Evolutionary conservation across 2,113 vertebrate species (phyloP).

Genomic region (Leiothrix lutea): DNA sequence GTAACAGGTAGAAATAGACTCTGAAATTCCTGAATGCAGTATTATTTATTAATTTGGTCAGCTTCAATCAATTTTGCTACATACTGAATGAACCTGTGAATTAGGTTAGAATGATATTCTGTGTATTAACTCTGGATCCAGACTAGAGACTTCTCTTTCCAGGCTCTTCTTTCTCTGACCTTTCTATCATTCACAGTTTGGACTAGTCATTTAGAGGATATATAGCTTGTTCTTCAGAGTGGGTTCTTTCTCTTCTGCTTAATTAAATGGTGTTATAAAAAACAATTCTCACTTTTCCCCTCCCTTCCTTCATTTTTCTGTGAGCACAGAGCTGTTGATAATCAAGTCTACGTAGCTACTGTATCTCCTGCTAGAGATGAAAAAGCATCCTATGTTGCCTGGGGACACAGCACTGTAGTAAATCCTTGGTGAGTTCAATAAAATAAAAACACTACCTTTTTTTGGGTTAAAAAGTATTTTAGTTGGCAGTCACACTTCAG

Average conservation of each 20-base stretch:
- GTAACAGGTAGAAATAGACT: neutral
- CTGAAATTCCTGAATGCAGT: neutral
- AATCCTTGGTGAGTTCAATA: conserved; percentile 86
- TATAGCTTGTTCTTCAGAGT: neutral
- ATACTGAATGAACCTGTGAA: neutral
- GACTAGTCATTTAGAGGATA: neutral
- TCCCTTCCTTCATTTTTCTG: neutral
- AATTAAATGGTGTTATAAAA: neutral
- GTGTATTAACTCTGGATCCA: neutral
- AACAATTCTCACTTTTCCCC: neutral
- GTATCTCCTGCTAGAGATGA: conserved; percentile 93
- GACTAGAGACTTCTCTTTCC: neutral
- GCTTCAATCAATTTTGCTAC: neutral
- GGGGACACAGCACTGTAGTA: conserved; percentile 95
- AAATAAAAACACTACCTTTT: neutral
- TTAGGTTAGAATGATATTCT: neutral
- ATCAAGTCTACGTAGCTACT: conserved; percentile 90
- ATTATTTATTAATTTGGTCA: neutral
- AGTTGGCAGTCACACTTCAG: neutral
- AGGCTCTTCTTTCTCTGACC: neutral
- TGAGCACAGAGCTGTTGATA: conserved; percentile 86
- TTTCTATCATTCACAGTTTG: neutral
- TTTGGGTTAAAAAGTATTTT: neutral
- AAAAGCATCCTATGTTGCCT: conserved; percentile 87
- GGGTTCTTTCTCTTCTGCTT: neutral